These are phyloP conservation scores for Callospermophilus lateralis DNA, from an alignment of 2,113 vertebrate genomes.

Conservation along the genomic window DNA sequence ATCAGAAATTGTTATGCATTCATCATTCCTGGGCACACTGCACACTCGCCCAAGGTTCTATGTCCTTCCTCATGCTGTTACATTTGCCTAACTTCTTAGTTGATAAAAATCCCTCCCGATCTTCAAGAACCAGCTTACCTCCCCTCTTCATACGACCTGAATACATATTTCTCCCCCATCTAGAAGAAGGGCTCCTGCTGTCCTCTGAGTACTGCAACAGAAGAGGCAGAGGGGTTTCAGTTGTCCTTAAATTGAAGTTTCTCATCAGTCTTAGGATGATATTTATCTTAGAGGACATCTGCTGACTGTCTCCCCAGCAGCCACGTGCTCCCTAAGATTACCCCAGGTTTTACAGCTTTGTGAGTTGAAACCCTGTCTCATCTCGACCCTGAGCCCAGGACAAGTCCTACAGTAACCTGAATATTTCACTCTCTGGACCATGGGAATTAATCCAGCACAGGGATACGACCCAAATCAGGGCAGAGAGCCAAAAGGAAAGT, in stretches of 20 bases:
- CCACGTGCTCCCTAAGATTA: background rate
- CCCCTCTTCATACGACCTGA: background rate
- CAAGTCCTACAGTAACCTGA: background rate
- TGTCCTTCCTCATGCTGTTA: background rate
- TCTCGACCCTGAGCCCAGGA: background rate
- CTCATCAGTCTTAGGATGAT: background rate
- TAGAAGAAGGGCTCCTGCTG: background rate
- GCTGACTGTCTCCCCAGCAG: background rate
- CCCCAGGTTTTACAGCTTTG: background rate
- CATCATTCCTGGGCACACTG: background rate
- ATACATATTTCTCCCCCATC: background rate
- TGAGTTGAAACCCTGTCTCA: background rate
- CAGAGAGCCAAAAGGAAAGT: background rate
- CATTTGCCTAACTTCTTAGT: background rate
- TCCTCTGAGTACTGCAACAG: background rate
- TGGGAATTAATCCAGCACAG: background rate
- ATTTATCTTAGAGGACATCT: background rate
- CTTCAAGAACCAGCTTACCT: background rate
- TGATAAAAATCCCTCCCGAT: background rate
- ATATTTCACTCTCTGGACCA: conserved; percentile 21
- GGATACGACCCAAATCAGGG: background rate
- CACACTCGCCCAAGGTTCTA: background rate
- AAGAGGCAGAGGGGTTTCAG: background rate
- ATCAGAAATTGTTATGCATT: background rate
- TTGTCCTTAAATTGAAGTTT: background rate